Percentiles rank a stretch among this genome's conserved stretches.
Evolutionary conservation across 1,140 invertebrate genomes (phyloP).

Genomic region (Dendrolimus kikuchii): DNA sequence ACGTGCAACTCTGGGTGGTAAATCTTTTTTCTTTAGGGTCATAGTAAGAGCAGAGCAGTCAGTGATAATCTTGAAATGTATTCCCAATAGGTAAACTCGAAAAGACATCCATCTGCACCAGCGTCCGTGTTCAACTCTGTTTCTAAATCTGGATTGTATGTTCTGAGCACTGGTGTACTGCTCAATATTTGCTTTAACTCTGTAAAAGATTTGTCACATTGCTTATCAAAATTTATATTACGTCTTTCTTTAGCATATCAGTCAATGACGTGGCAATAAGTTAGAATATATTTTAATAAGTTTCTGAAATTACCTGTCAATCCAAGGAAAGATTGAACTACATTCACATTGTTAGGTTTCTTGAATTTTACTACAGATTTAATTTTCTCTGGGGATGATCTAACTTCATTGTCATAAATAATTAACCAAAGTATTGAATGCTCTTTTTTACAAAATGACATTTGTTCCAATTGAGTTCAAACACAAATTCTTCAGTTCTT

Average conservation of each 20-base stretch:
- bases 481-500: constrained; percentile 18
- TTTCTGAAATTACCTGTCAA: constrained; percentile 34
- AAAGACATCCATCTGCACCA: constrained; percentile 47
- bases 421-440: constrained; percentile 28
- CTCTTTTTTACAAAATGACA: constrained; percentile 28
- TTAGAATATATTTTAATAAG: constrained; percentile 33
- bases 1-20: constrained; percentile 24
- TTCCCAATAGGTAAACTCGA: constrained; percentile 62
- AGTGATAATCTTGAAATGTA: constrained; percentile 59
- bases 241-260: constrained; percentile 30
- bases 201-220: constrained; percentile 12
- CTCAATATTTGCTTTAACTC: constrained; percentile 19
- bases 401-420: constrained; percentile 11
- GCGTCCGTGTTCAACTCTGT: constrained; percentile 52
- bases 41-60: constrained; percentile 46
- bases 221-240: constrained; percentile 15
- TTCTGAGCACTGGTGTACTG: constrained; percentile 33
- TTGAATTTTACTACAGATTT: constrained; percentile 9
- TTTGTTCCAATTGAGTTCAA: constrained; percentile 25
- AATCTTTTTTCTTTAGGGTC: constrained; percentile 52
- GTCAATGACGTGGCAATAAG: constrained; percentile 34
- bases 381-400: constrained; percentile 12
- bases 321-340: constrained; percentile 21
- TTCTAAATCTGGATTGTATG: constrained; percentile 31
- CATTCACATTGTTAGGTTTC: constrained; percentile 22